Base-by-base conservation (phyloP, 2,113 vertebrate genomes). In the Trematocara zebra region DNA sequence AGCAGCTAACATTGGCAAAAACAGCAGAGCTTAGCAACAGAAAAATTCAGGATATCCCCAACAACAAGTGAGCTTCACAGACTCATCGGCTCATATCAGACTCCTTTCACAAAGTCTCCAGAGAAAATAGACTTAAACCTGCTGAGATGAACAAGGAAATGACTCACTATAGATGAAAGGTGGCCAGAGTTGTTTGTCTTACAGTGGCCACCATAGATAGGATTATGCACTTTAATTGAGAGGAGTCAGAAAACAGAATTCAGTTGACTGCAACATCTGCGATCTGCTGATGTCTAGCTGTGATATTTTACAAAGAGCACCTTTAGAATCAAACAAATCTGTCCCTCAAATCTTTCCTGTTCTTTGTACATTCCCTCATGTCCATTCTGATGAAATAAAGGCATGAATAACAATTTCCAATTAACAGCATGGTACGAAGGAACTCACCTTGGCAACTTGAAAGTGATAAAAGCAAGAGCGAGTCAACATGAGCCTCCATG, bases 11-110 rank as follows among this genome's bases (percentile, higher is more conserved):
- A 64, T 1, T 35, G 17, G 10, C 3, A 64, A 64, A 64, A 64
- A 64, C 59, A 64, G 57, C 57, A 0, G 0, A 35, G 59, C 2
- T 11, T 35, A n/a, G 31, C 17, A 35, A 35, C 17, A 35, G 31
- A 64, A 35, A 35, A n/a, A 64, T 0, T 64, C 17, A 64, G 6
- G 59, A 64, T 64, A 64, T 11, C 17, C 5, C 0, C 59, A 64
- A 64, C 31, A 64, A 2, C 10, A 64, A 64, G 56, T 6, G 28
- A 59, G 59, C 31, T n/a, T 35, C 59, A 35, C 59, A 11, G 59
- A 64, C 59, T 64, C 8, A 2, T 33, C 5, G 1, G 8, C 57
- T 33, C 28, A 6, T 33, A 61, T 61, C 31, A 35, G 31, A 64
- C 31, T 64, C 59, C 17, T 35, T 64, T 64, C 31, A 64, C 56